Percentiles rank a stretch among this genome's conserved stretches.
Conservation (phyloP, 2,797 vertebrate species). For the Cottoperca gobio region DNA sequence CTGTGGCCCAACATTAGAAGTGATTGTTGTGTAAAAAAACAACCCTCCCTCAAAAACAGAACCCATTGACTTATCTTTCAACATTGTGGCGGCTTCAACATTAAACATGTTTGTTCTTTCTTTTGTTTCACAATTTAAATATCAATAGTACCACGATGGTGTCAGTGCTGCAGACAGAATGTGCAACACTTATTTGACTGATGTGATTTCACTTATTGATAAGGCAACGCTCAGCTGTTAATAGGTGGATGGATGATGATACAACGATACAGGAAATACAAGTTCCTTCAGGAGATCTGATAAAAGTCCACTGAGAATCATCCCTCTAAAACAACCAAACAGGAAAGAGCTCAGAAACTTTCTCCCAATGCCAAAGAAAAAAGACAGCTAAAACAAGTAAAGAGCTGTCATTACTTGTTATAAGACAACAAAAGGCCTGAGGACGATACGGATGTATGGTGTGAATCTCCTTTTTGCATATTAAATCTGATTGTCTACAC, state of each 20-base stretch:
- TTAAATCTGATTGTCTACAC: conserved; percentile 24
- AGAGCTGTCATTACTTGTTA: conserved; percentile 41
- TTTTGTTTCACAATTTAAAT: background rate
- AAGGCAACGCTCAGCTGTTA: background rate
- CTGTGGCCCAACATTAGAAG: conserved; percentile 1
- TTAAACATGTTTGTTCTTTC: too few species aligned
- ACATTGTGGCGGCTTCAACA: too few species aligned
- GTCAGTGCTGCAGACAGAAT: background rate
- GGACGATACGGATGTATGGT: conserved; percentile 34
- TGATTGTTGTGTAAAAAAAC: conserved; percentile 3
- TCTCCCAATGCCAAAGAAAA: conserved; percentile 28
- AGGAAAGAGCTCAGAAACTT: conserved; percentile 10
- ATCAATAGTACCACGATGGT: background rate
- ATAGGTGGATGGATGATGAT: conserved; percentile 20
- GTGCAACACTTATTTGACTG: background rate
- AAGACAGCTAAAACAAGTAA: conserved; percentile 45
- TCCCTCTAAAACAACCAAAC: conserved; percentile 25
- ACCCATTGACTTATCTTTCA: background rate
- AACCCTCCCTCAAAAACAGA: background rate
- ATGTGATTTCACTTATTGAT: conserved; percentile 19
- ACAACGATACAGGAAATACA: conserved; percentile 16
- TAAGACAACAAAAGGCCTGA: conserved; percentile 29
- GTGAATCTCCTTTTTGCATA: conserved; percentile 11
- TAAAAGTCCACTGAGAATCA: conserved; percentile 23
- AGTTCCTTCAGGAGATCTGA: conserved; percentile 25